Evolutionary conservation across 2,888 invertebrate genomes (phyloP).

Genomic region (Pinctada fucata): DNA sequence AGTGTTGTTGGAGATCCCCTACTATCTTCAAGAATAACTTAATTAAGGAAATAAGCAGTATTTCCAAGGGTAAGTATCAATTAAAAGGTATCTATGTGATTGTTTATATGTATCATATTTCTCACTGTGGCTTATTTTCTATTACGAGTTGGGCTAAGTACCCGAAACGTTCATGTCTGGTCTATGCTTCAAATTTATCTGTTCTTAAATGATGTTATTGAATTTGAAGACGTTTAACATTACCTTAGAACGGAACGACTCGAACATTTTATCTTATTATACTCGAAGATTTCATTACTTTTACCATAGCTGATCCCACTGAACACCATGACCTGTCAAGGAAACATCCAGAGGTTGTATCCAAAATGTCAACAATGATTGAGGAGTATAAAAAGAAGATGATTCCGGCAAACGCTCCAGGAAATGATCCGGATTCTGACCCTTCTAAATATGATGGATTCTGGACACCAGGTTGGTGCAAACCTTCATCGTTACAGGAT

Average conservation of each 20-base stretch:
- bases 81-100: background rate
- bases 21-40: too few species aligned
- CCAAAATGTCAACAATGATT: conserved; percentile 38
- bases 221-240: too few species aligned
- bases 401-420: conserved; percentile 48
- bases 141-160: too few species aligned
- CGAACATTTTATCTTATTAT: too few species aligned
- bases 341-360: conserved; percentile 43
- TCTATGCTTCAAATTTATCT: too few species aligned
- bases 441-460: conserved; percentile 50
- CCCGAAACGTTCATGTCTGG: too few species aligned
- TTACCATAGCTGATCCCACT: conserved; percentile 52
- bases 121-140: too few species aligned
- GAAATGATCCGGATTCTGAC: conserved; percentile 30
- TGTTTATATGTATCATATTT: background rate
- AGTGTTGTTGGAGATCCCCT: too few species aligned
- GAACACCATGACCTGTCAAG: conserved; percentile 51
- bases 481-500: background rate
- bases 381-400: conserved; percentile 41
- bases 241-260: too few species aligned
- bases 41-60: too few species aligned
- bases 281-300: background rate
- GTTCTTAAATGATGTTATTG: too few species aligned
- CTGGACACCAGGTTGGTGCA: conserved; percentile 61
- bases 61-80: too few species aligned